phyloP scores from a whole-genome alignment of 1,140 invertebrate species.

The Fopius arisanus region DNA sequence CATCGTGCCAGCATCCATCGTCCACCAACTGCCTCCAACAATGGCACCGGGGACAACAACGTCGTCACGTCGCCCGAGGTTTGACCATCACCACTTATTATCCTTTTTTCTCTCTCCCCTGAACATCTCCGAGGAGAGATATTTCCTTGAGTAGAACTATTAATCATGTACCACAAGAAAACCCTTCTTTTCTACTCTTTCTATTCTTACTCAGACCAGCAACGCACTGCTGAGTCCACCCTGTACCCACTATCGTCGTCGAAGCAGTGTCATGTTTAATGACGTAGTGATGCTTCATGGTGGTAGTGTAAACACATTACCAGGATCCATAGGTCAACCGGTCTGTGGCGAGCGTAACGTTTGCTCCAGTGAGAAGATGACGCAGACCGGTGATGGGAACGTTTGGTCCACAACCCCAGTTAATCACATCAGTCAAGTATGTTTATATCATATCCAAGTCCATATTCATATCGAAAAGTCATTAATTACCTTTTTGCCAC shows the following conservation, averaged over 20 bases:
- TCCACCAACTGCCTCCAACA: slow-evolving; percentile 49
- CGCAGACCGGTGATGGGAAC: slow-evolving; percentile 80
- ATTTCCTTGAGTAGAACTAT: background rate
- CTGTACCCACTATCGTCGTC: slow-evolving; percentile 66
- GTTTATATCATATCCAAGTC: background rate
- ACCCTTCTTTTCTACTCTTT: background rate
- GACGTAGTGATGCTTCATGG: slow-evolving; percentile 81
- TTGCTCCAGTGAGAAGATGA: slow-evolving; percentile 87
- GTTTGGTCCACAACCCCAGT: slow-evolving; percentile 67
- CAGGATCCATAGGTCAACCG: slow-evolving; percentile 49
- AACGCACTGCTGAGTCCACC: slow-evolving; percentile 72
- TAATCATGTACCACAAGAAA: background rate
- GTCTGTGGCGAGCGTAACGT: slow-evolving; percentile 70
- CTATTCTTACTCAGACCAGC: slow-evolving; percentile 48
- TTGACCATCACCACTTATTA: background rate
- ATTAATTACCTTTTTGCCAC: too few relatives aligned
- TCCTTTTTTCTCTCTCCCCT: slow-evolving; percentile 11
- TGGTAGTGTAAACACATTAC: slow-evolving; percentile 57
- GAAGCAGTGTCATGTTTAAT: slow-evolving; percentile 88
- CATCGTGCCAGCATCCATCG: slow-evolving; percentile 49
- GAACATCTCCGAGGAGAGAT: background rate
- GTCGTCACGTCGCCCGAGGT: slow-evolving; percentile 36
- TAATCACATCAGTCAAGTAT: slow-evolving; percentile 53
- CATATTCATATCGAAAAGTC: too few relatives aligned
- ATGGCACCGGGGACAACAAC: slow-evolving; percentile 44